phyloP scores from a whole-genome alignment of 2,797 vertebrate genomes.

The Macropus fuliginosus region DNA sequence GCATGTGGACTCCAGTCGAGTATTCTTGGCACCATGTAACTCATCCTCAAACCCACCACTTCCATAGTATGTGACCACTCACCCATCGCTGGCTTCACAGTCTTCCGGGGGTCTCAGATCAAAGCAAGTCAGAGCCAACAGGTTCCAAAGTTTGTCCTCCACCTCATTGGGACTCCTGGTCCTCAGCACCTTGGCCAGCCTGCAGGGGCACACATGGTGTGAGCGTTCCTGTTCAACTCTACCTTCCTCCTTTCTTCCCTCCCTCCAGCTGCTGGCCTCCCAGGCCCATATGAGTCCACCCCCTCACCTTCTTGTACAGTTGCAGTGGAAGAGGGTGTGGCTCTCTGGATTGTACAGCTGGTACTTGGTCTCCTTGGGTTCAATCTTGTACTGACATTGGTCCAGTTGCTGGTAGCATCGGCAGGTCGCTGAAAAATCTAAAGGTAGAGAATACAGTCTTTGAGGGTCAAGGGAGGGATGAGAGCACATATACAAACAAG shows the following conservation, averaged over 20 bases:
- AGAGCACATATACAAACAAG: not conserved
- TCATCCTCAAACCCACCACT: not conserved
- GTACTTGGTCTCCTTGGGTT: constrained; percentile 84
- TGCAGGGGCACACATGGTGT: constrained; percentile 68
- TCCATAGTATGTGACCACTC: not conserved
- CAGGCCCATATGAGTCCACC: not conserved
- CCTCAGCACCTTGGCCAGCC: constrained; percentile 85
- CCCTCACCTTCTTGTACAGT: constrained; percentile 89
- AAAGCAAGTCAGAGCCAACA: constrained; percentile 87
- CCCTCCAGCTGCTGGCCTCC: not conserved
- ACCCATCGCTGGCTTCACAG: constrained; percentile 77
- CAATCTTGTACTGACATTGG: constrained; percentile 86
- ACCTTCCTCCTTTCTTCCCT: not conserved
- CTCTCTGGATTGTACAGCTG: constrained; percentile 84
- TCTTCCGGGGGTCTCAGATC: constrained; percentile 70
- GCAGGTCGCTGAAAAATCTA: constrained; percentile 73
- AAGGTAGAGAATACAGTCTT: not conserved
- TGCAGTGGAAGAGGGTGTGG: constrained; percentile 89
- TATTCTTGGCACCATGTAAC: not conserved
- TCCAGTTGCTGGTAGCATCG: constrained; percentile 84
- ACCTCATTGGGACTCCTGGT: constrained; percentile 55
- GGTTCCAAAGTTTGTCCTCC: constrained; percentile 81
- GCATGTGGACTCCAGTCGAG: not conserved
- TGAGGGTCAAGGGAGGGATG: not conserved
- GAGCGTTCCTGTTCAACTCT: not conserved